Evolutionary conservation across 2,888 invertebrate species (phyloP), one percentile per base, ranked within the genome.

Genomic region (Leucozona laternaria): DNA sequence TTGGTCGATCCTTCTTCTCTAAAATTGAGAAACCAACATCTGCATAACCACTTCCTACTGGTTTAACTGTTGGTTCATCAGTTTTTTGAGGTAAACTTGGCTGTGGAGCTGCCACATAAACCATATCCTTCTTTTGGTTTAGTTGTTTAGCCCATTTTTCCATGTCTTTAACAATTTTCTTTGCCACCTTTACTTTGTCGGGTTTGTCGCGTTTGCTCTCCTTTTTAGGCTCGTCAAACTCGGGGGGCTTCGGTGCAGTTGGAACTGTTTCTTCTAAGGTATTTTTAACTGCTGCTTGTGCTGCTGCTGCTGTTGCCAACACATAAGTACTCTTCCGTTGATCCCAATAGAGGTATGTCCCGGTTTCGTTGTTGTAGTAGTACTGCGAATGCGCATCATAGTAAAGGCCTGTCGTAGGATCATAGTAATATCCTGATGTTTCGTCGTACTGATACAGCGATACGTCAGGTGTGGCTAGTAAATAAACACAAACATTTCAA

Each of bases 341-440:
- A 93, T 99, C 98, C 98, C 98, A 99, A 91, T 98, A 99, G 91
- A 99, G 94, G 92, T 98, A 99, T 90, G 97, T 96, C 89, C 96
- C 96, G 0, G 96, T 96, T 89, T 96, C 96, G 89, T 97, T 96
- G 92, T 99, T 99, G 93, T 97, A 99, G 92, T 98, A 99, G 93
- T 99, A 99, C 91, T 97, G 98, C 3, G 98, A 97, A 89, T 95
- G 97, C 0, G 98, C 96, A 93, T 99, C 99, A 92, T 99, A 99
- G 92, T 99, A 99, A 17, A 99, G 94, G 0, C 97, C 97, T 0
- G 99, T 98, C 2, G 94, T 93, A 0, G 97, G 95, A 92, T 99
- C 99, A 91, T 98, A 99, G 91, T 99, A 99, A 91, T 98, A 99
- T 0, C 99, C 99, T 4, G 98, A 98, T 1, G 96, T 95, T 91